phyloP scores from a whole-genome alignment of 2,113 vertebrate species.

The Climacteris rufus region DNA sequence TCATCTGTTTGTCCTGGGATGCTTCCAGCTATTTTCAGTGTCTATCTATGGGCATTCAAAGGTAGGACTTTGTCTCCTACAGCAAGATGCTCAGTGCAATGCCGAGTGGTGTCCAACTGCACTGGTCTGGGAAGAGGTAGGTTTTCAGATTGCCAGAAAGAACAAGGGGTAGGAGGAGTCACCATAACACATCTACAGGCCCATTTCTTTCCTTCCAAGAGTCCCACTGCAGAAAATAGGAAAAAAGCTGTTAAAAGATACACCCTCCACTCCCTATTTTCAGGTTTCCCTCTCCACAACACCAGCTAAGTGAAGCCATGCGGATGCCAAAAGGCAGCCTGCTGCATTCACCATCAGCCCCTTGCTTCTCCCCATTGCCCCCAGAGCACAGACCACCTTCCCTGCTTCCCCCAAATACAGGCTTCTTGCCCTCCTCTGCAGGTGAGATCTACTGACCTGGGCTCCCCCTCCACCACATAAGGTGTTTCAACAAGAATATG shows the following conservation, averaged over 20 bases:
- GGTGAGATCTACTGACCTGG: background rate
- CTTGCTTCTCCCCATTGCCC: background rate
- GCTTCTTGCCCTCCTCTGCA: rapidly evolving
- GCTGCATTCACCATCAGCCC: background rate
- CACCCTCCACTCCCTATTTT: background rate
- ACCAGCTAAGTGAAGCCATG: background rate
- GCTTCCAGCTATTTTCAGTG: background rate
- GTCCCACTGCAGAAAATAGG: background rate
- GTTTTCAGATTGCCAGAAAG: background rate
- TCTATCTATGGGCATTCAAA: background rate
- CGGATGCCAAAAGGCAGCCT: background rate
- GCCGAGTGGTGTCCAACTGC: rapidly evolving
- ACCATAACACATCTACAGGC: background rate
- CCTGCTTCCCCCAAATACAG: background rate
- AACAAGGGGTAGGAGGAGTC: background rate
- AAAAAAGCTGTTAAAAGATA: background rate
- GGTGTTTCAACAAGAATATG: background rate
- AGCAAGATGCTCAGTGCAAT: rapidly evolving
- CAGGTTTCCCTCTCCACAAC: background rate
- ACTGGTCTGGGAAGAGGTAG: rapidly evolving
- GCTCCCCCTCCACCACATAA: background rate
- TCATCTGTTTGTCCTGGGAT: background rate
- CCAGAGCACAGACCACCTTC: background rate
- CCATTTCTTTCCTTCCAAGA: background rate
- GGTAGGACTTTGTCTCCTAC: background rate